Conservation (phyloP, 2,113 vertebrate species). For the Porphyrio hochstetteri region DNA sequence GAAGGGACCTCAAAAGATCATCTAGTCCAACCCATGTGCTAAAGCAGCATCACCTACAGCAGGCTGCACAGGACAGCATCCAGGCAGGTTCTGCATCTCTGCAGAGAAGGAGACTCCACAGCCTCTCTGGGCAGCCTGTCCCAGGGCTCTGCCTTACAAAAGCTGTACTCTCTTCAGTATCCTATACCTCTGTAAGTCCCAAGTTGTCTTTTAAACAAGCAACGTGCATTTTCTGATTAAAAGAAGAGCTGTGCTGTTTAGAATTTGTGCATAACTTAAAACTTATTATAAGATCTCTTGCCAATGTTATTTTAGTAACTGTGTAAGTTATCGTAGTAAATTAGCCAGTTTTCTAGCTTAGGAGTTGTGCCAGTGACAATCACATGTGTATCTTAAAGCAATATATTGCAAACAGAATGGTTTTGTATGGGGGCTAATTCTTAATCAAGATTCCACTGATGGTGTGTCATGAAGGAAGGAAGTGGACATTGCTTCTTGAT, state of each 20-base stretch:
- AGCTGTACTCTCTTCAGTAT: background rate
- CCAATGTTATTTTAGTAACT: background rate
- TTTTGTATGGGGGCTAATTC: background rate
- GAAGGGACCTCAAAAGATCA: too few species aligned
- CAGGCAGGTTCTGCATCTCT: too few species aligned
- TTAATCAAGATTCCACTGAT: background rate
- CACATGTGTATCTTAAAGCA: background rate
- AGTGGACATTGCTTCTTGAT: background rate
- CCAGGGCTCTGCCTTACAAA: background rate
- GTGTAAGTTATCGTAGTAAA: background rate
- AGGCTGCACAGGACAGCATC: too few species aligned
- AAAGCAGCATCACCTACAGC: too few species aligned
- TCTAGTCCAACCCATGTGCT: too few species aligned
- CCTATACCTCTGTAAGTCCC: background rate
- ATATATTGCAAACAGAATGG: background rate
- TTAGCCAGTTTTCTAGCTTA: background rate
- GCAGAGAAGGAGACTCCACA: too few species aligned
- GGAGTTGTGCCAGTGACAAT: background rate
- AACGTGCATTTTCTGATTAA: background rate
- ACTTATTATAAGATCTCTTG: too few species aligned
- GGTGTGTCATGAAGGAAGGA: background rate
- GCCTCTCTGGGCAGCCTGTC: too few species aligned
- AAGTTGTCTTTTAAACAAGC: background rate
- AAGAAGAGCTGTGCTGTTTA: background rate
- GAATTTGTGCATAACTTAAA: background rate